Percentiles rank a stretch among this genome's conserved stretches.
phyloP scores from a whole-genome alignment of 2,888 invertebrate genomes.

The Malacosoma neustria region DNA sequence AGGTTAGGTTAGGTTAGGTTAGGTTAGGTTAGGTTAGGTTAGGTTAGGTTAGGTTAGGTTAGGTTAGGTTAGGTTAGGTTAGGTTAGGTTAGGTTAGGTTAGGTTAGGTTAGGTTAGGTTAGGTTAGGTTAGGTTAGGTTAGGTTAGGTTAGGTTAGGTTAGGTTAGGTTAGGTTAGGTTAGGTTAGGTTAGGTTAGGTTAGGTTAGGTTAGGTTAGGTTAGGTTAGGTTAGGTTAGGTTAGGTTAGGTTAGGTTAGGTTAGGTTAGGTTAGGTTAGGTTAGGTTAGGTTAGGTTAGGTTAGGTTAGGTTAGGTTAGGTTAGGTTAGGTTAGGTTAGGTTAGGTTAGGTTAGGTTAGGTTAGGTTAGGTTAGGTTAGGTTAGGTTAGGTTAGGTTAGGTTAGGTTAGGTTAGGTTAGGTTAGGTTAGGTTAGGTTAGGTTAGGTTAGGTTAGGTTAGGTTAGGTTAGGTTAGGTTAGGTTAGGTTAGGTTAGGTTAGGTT shows the following conservation, averaged over 20 bases:
- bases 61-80: conserved; percentile 17
- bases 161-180: conserved; percentile 22
- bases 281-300: conserved; percentile 8
- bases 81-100: conserved; percentile 21
- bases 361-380: conserved; percentile 14
- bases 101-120: conserved; percentile 22
- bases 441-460: conserved; percentile 6
- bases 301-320: conserved; percentile 13
- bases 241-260: conserved; percentile 17
- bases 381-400: conserved; percentile 9
- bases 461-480: conserved; percentile 11
- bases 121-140: conserved; percentile 23
- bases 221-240: conserved; percentile 18
- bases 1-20: conserved; percentile 19
- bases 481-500: conserved; percentile 15
- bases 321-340: conserved; percentile 13
- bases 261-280: conserved; percentile 16
- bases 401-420: conserved; percentile 6
- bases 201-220: conserved; percentile 20
- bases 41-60: conserved; percentile 17
- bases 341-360: conserved; percentile 20
- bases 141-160: conserved; percentile 22
- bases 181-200: conserved; percentile 23
- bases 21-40: conserved; percentile 16
- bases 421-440: conserved; percentile 10